Conservation (phyloP, 2,113 vertebrate species). For the Bubo bubo region DNA sequence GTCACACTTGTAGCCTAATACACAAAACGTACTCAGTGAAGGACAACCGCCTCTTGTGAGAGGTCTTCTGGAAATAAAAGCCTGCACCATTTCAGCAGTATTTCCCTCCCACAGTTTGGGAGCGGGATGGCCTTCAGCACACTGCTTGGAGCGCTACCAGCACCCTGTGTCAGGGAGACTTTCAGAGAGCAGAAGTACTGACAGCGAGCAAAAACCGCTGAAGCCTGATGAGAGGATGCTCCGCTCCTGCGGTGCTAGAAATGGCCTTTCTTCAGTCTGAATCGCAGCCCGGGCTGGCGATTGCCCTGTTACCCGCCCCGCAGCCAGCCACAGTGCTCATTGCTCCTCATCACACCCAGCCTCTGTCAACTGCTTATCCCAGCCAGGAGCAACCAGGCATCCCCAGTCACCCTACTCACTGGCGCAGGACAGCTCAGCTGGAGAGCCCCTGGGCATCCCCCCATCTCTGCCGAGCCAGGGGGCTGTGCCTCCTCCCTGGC, state of each 20-base stretch:
- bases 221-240: not conserved
- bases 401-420: accelerated
- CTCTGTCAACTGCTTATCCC: not conserved
- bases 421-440: not conserved
- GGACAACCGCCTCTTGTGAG: not conserved
- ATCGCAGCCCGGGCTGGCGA: accelerated
- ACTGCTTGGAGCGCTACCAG: accelerated
- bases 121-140: not conserved
- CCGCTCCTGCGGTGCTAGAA: not conserved
- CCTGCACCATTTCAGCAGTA: accelerated
- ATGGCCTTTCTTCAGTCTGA: not conserved
- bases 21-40: not conserved
- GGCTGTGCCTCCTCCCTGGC: not conserved
- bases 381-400: not conserved
- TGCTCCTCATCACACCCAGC: not conserved
- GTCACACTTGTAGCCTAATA: not conserved
- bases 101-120: not conserved
- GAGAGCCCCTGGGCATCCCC: accelerated
- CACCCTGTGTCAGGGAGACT: not conserved
- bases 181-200: not conserved
- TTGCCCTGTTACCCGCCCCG: not conserved
- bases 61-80: not conserved
- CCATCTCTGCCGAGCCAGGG: accelerated
- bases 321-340: not conserved
- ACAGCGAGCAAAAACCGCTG: not conserved